These are phyloP conservation scores for honey bee (Apis mellifera) DNA, from an alignment of 1,140 invertebrate genomes.

Conservation along the genomic window DNA sequence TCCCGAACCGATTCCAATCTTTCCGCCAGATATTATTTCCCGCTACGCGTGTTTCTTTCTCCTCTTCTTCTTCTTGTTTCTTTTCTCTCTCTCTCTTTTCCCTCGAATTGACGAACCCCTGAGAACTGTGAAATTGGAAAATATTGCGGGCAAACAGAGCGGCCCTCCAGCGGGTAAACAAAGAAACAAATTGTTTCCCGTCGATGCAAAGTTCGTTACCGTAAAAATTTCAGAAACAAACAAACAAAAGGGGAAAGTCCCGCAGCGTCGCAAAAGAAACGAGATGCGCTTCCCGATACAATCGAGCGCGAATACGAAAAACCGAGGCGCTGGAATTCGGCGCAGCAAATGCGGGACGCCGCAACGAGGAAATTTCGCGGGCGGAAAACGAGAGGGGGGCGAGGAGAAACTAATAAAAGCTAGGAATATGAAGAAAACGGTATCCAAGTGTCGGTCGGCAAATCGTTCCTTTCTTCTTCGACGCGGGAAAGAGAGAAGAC, in stretches of 20 bases:
- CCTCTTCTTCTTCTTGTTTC: background rate
- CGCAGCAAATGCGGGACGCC: background rate
- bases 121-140: background rate
- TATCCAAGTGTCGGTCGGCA: background rate
- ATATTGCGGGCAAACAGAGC: background rate
- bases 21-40: background rate
- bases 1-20: background rate
- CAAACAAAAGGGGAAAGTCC: background rate
- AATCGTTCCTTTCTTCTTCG: background rate
- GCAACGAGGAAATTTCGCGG: background rate
- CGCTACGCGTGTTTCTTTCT: background rate
- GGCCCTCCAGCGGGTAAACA: background rate
- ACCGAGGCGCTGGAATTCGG: background rate
- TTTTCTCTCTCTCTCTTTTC: background rate
- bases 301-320: background rate
- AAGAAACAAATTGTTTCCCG: conserved; percentile 10
- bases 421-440: background rate
- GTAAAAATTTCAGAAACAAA: background rate
- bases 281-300: background rate
- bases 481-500: too few relatives aligned
- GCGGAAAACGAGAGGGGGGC: background rate
- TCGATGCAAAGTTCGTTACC: background rate
- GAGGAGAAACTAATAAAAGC: too few relatives aligned
- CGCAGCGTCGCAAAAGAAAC: background rate
- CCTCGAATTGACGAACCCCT: background rate